phyloP scores from a whole-genome alignment of 2,888 invertebrate genomes.

The Julus scandinavius region DNA sequence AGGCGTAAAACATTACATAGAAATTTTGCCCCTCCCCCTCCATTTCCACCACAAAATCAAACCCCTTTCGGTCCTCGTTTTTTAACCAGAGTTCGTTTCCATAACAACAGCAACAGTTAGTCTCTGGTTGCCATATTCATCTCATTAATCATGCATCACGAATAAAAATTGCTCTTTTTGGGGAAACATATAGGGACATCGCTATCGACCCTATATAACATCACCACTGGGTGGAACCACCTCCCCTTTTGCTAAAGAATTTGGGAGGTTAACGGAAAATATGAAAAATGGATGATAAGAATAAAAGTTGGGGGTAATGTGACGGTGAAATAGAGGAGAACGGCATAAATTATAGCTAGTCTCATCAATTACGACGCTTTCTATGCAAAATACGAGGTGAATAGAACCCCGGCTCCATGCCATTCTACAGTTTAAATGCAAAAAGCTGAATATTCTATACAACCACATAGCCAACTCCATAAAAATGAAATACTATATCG shows the following conservation, averaged over 20 bases:
- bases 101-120: conserved; percentile 46
- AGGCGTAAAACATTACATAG: conserved; percentile 24
- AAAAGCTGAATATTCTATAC: background rate
- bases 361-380: conserved; percentile 35
- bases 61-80: background rate
- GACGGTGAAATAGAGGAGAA: conserved; percentile 35
- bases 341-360: conserved; percentile 16
- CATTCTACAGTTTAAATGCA: background rate
- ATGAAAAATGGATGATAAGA: conserved; percentile 26
- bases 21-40: background rate
- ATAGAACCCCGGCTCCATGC: background rate
- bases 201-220: background rate
- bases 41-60: background rate
- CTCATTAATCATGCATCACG: conserved; percentile 50
- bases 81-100: conserved; percentile 44
- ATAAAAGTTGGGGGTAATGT: conserved; percentile 18
- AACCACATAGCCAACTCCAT: conserved; percentile 16
- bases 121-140: conserved; percentile 18
- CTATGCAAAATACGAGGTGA: conserved; percentile 17
- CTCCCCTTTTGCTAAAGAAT: background rate
- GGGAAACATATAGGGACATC: background rate
- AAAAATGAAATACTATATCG: conserved; percentile 10
- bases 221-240: background rate
- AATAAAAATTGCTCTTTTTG: conserved; percentile 45
- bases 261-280: conserved; percentile 15